Conservation (phyloP, 2,113 vertebrate genomes). For the Suncus etruscus region DNA sequence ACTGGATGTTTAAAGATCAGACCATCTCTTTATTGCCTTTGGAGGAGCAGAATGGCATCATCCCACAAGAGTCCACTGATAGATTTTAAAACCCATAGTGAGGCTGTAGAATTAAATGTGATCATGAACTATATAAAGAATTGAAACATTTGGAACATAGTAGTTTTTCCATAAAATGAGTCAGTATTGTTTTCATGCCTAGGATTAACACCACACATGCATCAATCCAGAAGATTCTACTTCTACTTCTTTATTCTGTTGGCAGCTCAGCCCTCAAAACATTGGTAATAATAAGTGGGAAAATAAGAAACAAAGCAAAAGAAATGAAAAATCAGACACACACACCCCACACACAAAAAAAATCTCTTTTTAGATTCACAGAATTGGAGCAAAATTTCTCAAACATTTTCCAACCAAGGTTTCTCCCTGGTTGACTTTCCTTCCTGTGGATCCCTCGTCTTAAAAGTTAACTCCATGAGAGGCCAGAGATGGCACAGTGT, state of each 20-base stretch:
- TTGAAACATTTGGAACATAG: not conserved
- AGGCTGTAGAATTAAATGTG: not conserved
- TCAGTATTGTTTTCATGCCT: not conserved
- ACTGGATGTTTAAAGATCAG: not conserved
- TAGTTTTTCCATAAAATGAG: not conserved
- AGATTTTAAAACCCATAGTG: not conserved
- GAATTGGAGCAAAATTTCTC: no score
- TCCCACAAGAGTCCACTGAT: not conserved
- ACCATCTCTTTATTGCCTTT: not conserved
- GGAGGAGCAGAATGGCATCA: not conserved
- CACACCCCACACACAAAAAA: no score
- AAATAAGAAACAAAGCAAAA: no score
- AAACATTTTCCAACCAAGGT: no score
- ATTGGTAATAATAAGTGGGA: not conserved
- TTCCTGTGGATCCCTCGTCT: no score
- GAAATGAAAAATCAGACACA: no score
- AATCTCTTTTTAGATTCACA: no score
- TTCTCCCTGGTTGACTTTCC: no score
- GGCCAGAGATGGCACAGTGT: no score
- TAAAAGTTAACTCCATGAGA: no score
- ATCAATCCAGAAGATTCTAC: not conserved
- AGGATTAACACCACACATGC: not conserved
- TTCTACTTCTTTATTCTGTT: not conserved
- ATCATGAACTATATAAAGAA: not conserved
- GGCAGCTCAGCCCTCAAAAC: conserved; percentile 1